phyloP scores from a whole-genome alignment of 2,888 invertebrate species.

The Hirtodrosophila confusa region DNA sequence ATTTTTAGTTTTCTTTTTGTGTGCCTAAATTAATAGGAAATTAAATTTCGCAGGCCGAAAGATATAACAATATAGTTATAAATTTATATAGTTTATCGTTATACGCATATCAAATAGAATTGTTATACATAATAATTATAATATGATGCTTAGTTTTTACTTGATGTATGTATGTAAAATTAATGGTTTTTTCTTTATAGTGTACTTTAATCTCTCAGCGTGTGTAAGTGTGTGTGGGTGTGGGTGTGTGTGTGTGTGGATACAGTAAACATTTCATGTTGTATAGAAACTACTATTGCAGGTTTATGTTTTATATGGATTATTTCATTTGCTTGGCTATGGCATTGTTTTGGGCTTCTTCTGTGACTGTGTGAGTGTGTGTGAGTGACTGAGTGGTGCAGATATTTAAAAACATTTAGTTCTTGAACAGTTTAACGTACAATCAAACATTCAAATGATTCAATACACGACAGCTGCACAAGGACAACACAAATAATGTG shows the following conservation, averaged over 20 bases:
- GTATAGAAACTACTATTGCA: constrained; percentile 69
- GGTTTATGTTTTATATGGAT: constrained; percentile 19
- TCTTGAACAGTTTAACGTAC: constrained; percentile 26
- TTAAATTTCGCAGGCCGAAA: constrained; percentile 74
- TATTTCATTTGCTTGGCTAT: constrained; percentile 25
- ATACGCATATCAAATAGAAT: constrained; percentile 52
- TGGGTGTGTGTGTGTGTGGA: not conserved
- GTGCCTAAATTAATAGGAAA: constrained; percentile 74
- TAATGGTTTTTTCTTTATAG: constrained; percentile 40
- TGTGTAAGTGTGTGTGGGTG: constrained; percentile 18
- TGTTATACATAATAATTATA: constrained; percentile 41
- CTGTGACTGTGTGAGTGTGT: constrained; percentile 3
- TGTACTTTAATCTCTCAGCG: constrained; percentile 63
- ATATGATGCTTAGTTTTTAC: constrained; percentile 45
- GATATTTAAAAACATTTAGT: constrained; percentile 39
- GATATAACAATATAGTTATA: constrained; percentile 49
- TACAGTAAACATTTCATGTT: constrained; percentile 54
- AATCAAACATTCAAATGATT: constrained; percentile 21
- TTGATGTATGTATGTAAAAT: constrained; percentile 38
- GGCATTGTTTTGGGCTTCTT: constrained; percentile 15
- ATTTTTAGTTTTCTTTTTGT: constrained; percentile 30
- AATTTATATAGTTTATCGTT: constrained; percentile 38
- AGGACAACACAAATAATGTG: constrained; percentile 29
- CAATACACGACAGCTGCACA: constrained; percentile 18
- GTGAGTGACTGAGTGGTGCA: constrained; percentile 20